A percentile compares a stretch with the other conserved stretches of the same genome.
These are phyloP conservation scores for Hemibagrus wyckioides DNA, from an alignment of 2,113 vertebrate species.

Conservation along the genomic window DNA sequence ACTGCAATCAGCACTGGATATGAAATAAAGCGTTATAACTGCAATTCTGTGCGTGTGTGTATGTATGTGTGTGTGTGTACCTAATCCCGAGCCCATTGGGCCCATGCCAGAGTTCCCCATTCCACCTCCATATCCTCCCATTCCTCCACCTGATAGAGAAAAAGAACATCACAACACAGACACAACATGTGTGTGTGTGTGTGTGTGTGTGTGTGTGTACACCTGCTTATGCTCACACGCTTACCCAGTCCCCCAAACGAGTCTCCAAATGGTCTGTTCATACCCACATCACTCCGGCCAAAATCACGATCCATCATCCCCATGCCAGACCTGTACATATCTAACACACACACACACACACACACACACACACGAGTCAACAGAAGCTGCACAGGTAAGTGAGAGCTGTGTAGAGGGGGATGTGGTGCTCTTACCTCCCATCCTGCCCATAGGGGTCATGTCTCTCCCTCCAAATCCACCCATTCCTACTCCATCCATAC, in stretches of 20 bases:
- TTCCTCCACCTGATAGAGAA: constrained; percentile 82
- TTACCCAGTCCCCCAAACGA: constrained; percentile 94
- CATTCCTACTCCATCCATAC: constrained; percentile 90
- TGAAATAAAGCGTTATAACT: not conserved
- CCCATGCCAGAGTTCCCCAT: constrained; percentile 91
- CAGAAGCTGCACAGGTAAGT: not conserved
- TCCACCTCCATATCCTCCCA: constrained; percentile 90
- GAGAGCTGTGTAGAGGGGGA: not conserved
- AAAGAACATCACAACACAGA: constrained; percentile 40
- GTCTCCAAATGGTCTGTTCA: constrained; percentile 92
- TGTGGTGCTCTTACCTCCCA: constrained; percentile 80
- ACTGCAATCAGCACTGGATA: not conserved
- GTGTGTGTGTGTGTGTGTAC: not conserved
- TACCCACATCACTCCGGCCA: constrained; percentile 84
- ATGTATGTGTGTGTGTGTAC: constrained; percentile 74
- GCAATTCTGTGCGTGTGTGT: constrained; percentile 8
- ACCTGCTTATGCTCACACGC: not conserved
- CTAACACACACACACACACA: constrained; percentile 45
- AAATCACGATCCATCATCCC: constrained; percentile 93
- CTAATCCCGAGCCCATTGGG: constrained; percentile 89
- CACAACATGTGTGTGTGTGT: not conserved
- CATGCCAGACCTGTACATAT: constrained; percentile 87
- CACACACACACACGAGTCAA: not conserved
- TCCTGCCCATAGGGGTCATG: constrained; percentile 81
- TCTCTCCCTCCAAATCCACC: constrained; percentile 84